Evolutionary conservation across 2,113 vertebrate species (phyloP).

Genomic region (Channa maculata): DNA sequence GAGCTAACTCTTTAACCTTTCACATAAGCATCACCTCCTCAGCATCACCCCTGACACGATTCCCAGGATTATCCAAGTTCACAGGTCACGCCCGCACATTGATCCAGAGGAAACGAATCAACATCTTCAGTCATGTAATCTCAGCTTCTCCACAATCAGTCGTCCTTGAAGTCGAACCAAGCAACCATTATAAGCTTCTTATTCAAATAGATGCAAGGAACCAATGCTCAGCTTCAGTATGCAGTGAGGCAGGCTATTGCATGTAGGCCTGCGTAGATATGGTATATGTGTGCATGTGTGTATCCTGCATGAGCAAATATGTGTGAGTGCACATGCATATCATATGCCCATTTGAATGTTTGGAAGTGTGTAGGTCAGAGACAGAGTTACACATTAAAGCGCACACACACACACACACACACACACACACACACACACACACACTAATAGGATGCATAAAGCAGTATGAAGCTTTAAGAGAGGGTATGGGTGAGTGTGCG

Average conservation of each 20-base stretch:
- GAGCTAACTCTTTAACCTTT: constrained; percentile 20
- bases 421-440: constrained; percentile 15
- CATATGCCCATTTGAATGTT: constrained; percentile 29
- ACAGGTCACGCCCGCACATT: constrained; percentile 24
- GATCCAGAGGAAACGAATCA: constrained; percentile 41
- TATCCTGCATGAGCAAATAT: constrained; percentile 17
- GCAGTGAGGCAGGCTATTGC: constrained; percentile 19
- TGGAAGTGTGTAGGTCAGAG: constrained; percentile 25
- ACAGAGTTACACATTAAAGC: not conserved
- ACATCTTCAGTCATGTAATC: constrained; percentile 39
- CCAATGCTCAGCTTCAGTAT: too few species aligned
- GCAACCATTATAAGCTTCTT: constrained; percentile 65
- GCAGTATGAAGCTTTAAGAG: constrained; percentile 42
- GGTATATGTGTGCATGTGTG: not conserved
- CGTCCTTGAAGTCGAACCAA: constrained; percentile 51
- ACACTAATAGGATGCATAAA: constrained; percentile 57
- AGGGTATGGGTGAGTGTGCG: constrained; percentile 64
- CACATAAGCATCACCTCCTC: constrained; percentile 25
- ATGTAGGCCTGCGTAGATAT: constrained; percentile 3
- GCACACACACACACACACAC: constrained; percentile 2
- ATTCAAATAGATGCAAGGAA: constrained; percentile 58
- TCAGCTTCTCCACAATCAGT: constrained; percentile 24
- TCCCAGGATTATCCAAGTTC: constrained; percentile 47
- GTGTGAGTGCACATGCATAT: constrained; percentile 12
- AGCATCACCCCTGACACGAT: constrained; percentile 37